Evolutionary conservation across 1,140 invertebrate species (phyloP), one percentile per base, ranked within the genome.

Genomic region (Diploscapter pachys): DNA sequence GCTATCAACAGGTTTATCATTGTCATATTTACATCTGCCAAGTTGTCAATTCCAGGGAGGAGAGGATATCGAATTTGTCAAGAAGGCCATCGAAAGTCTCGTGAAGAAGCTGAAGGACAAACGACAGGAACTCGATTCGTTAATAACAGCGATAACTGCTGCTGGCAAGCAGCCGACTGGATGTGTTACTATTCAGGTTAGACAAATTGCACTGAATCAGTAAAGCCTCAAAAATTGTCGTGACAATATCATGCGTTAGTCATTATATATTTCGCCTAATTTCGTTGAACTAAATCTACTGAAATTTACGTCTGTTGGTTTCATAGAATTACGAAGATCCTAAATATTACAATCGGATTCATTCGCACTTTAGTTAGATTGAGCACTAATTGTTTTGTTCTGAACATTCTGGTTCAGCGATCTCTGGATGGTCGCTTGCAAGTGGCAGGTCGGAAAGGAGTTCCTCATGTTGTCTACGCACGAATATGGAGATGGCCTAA

Each of bases 401-500:
- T 57, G 64, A 62, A 6, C n/a, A 75, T 3, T 13, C 63, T n/a
- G 5, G 64, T 84, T 65, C 72, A 98, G 85, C 89, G 96, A 80
- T 99, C 96, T 48, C 87, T 99, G 51, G 96, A 99, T 89, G 96
- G 96, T 2, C 87, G 96, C 79, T 88, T 99, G 80, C 96, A 99
- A 90, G 93, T 98, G 64, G 96, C 96, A 55, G 96, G 96, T 49
- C 89, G 95, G 57, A 99, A 99, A 88, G 96, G 96, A 48, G 98
- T 99, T 85, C 96, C 96, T 48, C 96, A 99, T 87, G 96, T 99
- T 0, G 98, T 99, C 71, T 99, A 99, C 86, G 95, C 96, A 8
- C 88, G 94, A 53, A 98, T 99, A 80, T 99, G 96, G 96, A 90
- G 97, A 80, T 99, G 96, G 96, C 96, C 96, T 2, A 96, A 99